Percentiles rank a stretch among this genome's conserved stretches.
Conservation (phyloP, 2,113 vertebrate species). For the Nematolebias whitei region DNA sequence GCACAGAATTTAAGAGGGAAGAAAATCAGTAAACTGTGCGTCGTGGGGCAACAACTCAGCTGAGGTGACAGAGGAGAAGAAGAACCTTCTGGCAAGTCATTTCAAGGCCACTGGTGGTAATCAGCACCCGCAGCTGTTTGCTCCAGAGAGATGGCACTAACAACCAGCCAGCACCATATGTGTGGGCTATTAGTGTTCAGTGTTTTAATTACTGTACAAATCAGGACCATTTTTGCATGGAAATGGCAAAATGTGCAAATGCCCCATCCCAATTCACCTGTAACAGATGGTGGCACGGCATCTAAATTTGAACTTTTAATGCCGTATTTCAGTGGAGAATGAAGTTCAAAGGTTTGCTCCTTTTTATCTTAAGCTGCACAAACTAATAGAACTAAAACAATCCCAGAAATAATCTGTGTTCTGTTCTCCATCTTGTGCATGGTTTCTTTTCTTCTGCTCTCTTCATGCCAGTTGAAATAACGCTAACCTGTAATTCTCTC, state of each 20-base stretch:
- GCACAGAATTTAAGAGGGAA: constrained; percentile 21
- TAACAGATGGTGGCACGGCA: constrained; percentile 41
- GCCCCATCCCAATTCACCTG: constrained; percentile 30
- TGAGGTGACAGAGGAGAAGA: not conserved
- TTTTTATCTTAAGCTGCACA: constrained; percentile 6
- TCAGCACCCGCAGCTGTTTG: constrained; percentile 61
- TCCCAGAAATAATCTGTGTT: constrained; percentile 51
- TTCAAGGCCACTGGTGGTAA: constrained; percentile 48
- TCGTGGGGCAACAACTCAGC: not conserved
- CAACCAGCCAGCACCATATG: constrained; percentile 57
- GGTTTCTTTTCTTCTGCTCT: constrained; percentile 43
- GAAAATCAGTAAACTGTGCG: constrained; percentile 6
- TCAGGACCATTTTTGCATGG: constrained; percentile 25
- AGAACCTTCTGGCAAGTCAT: constrained; percentile 23
- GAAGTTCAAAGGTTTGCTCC: not conserved
- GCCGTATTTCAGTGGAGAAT: constrained; percentile 15
- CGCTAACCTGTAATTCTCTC: constrained; percentile 73
- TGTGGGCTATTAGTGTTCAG: constrained; percentile 50
- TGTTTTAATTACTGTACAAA: constrained; percentile 68
- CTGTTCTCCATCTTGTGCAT: constrained; percentile 29
- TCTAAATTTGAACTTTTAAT: constrained; percentile 36
- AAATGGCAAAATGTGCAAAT: constrained; percentile 19
- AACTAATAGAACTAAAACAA: constrained; percentile 53
- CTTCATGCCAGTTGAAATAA: constrained; percentile 66
- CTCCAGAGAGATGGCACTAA: constrained; percentile 38